phyloP scores from a whole-genome alignment of 2,113 vertebrate species.

The Camelus dromedarius region DNA sequence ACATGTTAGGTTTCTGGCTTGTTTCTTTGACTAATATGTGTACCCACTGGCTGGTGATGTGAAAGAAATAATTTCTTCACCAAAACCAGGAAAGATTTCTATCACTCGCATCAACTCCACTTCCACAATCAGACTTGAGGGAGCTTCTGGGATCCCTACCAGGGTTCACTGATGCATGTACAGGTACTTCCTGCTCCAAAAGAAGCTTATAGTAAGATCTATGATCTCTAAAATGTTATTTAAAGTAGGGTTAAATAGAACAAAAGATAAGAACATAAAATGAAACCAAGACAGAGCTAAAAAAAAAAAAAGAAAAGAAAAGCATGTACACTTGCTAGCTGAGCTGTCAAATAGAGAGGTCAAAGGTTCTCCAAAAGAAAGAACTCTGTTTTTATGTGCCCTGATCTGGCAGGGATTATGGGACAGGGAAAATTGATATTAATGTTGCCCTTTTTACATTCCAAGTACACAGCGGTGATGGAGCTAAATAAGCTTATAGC shows the following conservation, averaged over 20 bases:
- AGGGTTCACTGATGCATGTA: not conserved
- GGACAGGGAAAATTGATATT: not conserved
- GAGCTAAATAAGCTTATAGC: not conserved
- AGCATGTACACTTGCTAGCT: not conserved
- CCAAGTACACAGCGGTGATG: not conserved
- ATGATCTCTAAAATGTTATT: not conserved
- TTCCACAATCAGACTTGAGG: not conserved
- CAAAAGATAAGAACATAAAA: not conserved
- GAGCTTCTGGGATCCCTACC: not conserved
- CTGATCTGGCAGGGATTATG: not conserved
- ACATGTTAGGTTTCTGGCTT: not conserved
- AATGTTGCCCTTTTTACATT: not conserved
- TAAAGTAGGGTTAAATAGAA: not conserved
- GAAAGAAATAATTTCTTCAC: constrained; percentile 16
- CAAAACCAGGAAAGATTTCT: constrained; percentile 2
- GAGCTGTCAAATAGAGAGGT: not conserved
- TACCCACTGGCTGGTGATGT: not conserved
- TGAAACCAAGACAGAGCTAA: not conserved
- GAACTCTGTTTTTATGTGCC: not conserved
- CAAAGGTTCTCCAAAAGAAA: not conserved
- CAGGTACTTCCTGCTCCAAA: not conserved
- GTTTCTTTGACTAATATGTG: not conserved
- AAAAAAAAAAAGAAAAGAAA: not conserved
- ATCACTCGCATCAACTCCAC: not conserved
- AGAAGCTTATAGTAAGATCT: not conserved